phyloP scores from a whole-genome alignment of 1,140 invertebrate species.

The Radopholus similis region DNA sequence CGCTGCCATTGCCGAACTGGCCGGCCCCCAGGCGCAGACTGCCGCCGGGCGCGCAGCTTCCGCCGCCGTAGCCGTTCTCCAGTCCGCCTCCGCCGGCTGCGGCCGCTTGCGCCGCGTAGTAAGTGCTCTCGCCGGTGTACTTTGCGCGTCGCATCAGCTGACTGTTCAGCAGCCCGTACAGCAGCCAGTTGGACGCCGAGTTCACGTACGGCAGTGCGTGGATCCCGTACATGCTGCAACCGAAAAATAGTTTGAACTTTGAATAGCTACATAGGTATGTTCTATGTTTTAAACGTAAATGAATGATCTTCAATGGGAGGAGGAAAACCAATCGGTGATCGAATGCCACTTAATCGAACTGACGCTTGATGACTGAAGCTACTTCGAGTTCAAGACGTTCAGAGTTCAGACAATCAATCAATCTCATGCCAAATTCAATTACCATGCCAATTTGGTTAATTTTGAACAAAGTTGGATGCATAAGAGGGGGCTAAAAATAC shows the following conservation, averaged over 20 bases:
- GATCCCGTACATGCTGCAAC: conserved; percentile 56
- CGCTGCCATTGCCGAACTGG: not conserved
- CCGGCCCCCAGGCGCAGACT: not conserved
- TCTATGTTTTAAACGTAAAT: too few relatives aligned
- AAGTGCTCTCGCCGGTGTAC: conserved; percentile 5
- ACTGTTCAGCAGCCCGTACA: conserved; percentile 48
- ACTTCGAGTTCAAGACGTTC: too few relatives aligned
- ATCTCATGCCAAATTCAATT: too few relatives aligned
- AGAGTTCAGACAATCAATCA: too few relatives aligned
- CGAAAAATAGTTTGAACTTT: conserved; percentile 27
- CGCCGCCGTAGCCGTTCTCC: not conserved
- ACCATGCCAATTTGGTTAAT: too few relatives aligned
- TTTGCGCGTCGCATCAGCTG: conserved; percentile 39
- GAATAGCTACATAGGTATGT: too few relatives aligned
- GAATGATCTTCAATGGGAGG: too few relatives aligned
- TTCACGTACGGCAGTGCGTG: conserved; percentile 58
- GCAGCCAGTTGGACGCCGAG: conserved; percentile 54
- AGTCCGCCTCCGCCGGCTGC: not conserved
- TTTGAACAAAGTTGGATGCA: too few relatives aligned
- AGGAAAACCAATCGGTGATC: too few relatives aligned
- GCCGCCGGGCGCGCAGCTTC: not conserved
- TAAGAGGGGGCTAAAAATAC: too few relatives aligned
- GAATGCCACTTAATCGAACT: too few relatives aligned
- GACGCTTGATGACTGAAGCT: too few relatives aligned
- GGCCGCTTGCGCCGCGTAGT: not conserved